Percentiles rank a stretch among this genome's conserved stretches.
These are phyloP conservation scores for Eupeodes latifasciatus DNA, from an alignment of 2,888 invertebrate species.

Conservation along the genomic window DNA sequence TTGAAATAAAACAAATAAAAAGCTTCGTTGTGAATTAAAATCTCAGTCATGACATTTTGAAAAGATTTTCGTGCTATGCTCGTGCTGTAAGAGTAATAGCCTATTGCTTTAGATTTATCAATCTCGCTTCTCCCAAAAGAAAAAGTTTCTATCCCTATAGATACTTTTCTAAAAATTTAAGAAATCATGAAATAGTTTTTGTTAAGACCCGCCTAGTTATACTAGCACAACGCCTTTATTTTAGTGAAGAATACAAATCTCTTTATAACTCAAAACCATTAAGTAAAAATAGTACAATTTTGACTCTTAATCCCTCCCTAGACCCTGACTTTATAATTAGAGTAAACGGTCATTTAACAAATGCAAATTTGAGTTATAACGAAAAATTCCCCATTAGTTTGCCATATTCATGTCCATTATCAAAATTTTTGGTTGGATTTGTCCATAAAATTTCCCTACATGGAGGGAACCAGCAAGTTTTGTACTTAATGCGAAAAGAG, in stretches of 20 bases:
- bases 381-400: conserved; percentile 10
- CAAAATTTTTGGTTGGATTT: conserved; percentile 6
- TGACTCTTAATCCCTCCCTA: neutral
- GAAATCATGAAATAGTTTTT: neutral
- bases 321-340: neutral
- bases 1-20: neutral
- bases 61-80: neutral
- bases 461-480: conserved; percentile 34
- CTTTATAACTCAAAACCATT: conserved; percentile 1
- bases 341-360: conserved; percentile 16
- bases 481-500: conserved; percentile 18
- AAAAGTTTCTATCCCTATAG: neutral
- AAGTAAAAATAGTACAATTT: neutral
- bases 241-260: conserved; percentile 8
- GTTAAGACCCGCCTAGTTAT: neutral
- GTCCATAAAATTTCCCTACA: conserved; percentile 13
- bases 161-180: neutral
- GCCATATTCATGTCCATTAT: conserved; percentile 1
- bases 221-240: conserved; percentile 19
- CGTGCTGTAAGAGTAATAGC: conserved; percentile 7
- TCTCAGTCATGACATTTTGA: neutral
- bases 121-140: neutral
- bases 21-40: neutral
- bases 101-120: conserved; percentile 21
- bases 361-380: conserved; percentile 4